Conservation (phyloP, 2,888 invertebrate species). For the Koerneria pararmatus region DNA sequence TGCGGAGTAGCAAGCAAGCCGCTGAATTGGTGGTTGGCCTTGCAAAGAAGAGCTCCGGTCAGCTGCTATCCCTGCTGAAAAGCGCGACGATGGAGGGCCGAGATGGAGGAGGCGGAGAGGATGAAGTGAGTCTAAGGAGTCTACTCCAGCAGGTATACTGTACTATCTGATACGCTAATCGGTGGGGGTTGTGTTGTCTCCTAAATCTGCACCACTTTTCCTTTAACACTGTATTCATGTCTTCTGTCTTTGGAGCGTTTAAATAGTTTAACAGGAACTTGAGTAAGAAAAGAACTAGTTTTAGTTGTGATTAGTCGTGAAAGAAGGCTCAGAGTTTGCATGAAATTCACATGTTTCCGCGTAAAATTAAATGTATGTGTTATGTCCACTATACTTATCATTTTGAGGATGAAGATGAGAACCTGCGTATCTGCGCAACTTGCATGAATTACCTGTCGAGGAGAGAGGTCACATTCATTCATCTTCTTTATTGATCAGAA, state of each 20-base stretch:
- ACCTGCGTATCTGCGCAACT: conserved; percentile 62
- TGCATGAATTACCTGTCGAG: conserved; percentile 71
- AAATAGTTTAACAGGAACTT: too few species aligned
- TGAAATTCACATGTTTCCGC: too few species aligned
- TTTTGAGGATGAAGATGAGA: conserved; percentile 68
- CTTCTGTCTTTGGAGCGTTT: too few species aligned
- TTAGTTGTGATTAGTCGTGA: too few species aligned
- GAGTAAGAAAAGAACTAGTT: too few species aligned
- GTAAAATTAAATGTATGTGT: too few species aligned
- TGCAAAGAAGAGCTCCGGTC: conserved; percentile 23
- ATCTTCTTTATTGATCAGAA: background rate
- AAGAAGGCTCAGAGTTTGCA: too few species aligned
- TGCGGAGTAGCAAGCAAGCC: conserved; percentile 10
- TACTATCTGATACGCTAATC: too few species aligned
- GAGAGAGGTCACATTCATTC: conserved; percentile 68
- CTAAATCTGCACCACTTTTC: too few species aligned
- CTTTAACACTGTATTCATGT: too few species aligned
- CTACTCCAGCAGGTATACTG: conserved; percentile 60
- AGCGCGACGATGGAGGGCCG: conserved; percentile 12
- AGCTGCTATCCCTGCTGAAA: conserved; percentile 16
- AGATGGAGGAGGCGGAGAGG: conserved; percentile 46
- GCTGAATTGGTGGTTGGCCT: conserved; percentile 17
- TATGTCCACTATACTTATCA: background rate
- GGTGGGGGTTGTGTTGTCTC: too few species aligned
- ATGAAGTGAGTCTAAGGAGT: conserved; percentile 66